Percentiles rank a stretch among this genome's conserved stretches.
Conservation (phyloP, 2,113 vertebrate genomes). For the Halcyon malimbica region DNA sequence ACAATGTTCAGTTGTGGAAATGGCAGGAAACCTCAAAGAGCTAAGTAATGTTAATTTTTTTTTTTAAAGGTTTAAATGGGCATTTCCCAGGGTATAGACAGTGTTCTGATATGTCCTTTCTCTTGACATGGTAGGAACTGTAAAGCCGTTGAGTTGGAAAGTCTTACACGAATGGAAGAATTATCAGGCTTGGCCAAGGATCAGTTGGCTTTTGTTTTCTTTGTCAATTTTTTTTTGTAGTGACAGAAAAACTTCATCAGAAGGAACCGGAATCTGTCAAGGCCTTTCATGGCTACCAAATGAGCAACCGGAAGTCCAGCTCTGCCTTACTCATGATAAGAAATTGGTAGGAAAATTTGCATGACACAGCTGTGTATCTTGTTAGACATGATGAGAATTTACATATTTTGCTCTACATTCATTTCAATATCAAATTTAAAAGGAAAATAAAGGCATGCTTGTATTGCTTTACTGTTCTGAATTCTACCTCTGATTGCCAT, state of each 20-base stretch:
- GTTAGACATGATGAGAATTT: background rate
- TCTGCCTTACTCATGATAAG: background rate
- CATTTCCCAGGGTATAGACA: background rate
- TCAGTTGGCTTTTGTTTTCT: background rate
- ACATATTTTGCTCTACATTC: background rate
- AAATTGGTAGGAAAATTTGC: background rate
- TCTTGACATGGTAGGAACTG: background rate
- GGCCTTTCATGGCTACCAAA: background rate
- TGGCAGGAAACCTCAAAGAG: background rate
- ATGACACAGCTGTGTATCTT: background rate
- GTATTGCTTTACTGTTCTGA: background rate
- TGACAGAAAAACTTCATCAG: background rate
- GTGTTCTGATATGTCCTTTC: background rate
- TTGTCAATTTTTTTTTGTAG: background rate
- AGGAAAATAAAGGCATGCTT: background rate
- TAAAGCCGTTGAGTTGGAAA: background rate
- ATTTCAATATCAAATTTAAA: background rate
- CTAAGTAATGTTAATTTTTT: background rate
- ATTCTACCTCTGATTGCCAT: background rate
- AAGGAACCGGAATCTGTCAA: background rate
- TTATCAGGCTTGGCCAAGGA: background rate
- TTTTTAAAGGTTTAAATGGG: background rate
- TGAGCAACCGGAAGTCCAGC: background rate
- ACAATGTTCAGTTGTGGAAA: background rate
- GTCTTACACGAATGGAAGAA: background rate